A percentile compares a stretch with the other conserved stretches of the same genome.
phyloP scores from a whole-genome alignment of 2,888 invertebrate species.

The Melanargia galathea region DNA sequence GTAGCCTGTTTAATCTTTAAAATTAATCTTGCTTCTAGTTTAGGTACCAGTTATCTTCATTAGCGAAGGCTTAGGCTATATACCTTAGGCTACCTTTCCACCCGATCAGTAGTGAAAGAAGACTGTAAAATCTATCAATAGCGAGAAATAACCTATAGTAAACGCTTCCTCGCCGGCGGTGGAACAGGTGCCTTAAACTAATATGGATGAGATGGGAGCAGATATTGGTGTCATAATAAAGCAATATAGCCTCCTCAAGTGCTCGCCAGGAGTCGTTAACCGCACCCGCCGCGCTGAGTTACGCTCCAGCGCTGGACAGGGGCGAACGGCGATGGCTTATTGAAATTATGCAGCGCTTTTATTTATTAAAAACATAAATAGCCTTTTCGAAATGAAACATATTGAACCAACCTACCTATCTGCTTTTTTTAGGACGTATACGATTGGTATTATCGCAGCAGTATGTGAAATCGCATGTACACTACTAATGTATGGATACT shows the following conservation, averaged over 20 bases:
- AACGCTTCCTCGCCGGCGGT: background rate
- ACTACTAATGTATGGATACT: no score
- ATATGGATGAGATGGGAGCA: background rate
- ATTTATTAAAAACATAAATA: slow-evolving; percentile 13
- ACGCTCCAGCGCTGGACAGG: slow-evolving; percentile 11
- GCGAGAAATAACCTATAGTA: background rate
- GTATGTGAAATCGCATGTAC: no score
- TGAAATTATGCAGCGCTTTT: slow-evolving; percentile 4
- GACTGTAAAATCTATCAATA: no score
- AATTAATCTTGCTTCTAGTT: no score
- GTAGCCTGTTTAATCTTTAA: no score
- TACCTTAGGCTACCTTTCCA: no score
- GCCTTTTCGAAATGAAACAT: background rate
- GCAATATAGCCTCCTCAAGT: slow-evolving; percentile 21
- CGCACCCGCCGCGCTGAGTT: slow-evolving; percentile 37
- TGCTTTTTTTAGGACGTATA: no score
- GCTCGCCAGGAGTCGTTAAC: slow-evolving; percentile 34
- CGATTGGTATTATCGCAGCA: no score
- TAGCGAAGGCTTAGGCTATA: no score
- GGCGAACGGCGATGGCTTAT: background rate
- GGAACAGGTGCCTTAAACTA: background rate
- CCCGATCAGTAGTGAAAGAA: no score
- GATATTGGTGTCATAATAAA: slow-evolving; percentile 24
- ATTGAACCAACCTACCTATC: background rate
- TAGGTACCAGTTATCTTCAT: no score